phyloP scores from a whole-genome alignment of 2,113 vertebrate species.

The Phrynosoma platyrhinos region DNA sequence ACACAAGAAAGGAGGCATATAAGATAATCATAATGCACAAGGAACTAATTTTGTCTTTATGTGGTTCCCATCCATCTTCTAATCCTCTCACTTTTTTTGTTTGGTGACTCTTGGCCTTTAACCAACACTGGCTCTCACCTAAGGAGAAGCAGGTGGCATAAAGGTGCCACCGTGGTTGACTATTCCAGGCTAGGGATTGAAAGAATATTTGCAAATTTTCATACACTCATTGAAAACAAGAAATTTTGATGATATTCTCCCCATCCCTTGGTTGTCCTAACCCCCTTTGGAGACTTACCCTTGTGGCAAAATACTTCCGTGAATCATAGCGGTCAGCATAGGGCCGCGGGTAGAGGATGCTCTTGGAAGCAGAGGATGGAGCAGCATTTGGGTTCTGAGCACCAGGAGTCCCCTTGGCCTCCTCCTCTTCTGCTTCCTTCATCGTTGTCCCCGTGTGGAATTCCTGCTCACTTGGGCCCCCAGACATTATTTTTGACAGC shows the following conservation, averaged over 20 bases:
- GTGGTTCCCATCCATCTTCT: background rate
- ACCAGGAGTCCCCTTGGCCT: conserved; percentile 16
- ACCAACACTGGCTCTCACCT: background rate
- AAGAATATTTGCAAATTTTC: no score
- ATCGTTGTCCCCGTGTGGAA: conserved; percentile 67
- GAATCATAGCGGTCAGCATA: conserved; percentile 30
- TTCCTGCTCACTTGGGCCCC: conserved; percentile 59
- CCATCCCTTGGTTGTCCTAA: background rate
- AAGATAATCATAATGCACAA: background rate
- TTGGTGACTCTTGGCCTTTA: no score
- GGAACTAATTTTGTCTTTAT: background rate
- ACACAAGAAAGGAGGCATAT: background rate
- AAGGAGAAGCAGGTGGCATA: background rate
- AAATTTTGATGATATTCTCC: background rate
- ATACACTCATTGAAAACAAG: no score
- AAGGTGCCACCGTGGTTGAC: background rate
- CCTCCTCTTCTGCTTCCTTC: conserved; percentile 54
- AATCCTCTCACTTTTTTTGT: no score
- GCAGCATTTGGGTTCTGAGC: background rate
- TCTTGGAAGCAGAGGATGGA: conserved; percentile 49
- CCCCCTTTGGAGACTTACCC: conserved; percentile 50
- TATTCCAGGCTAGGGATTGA: no score
- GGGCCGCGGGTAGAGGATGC: conserved; percentile 49
- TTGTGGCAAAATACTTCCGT: conserved; percentile 67
- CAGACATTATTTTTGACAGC: conserved; percentile 68